phyloP scores from a whole-genome alignment of 2,113 vertebrate genomes.

The Pygoscelis adeliae region DNA sequence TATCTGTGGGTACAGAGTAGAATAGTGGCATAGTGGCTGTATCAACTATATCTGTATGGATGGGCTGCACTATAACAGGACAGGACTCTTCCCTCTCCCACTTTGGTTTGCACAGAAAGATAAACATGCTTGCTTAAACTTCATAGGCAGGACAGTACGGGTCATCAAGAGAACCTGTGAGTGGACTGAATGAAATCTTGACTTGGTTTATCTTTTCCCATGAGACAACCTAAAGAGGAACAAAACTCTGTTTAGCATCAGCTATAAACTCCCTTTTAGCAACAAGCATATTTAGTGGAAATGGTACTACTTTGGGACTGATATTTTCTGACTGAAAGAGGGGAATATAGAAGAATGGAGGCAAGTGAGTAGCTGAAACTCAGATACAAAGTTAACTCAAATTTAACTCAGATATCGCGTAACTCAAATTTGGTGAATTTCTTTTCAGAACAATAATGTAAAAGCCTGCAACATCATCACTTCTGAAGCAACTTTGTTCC shows the following conservation, averaged over 20 bases:
- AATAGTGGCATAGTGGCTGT: not conserved
- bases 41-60: not conserved
- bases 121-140: not conserved
- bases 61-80: accelerated
- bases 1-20: not conserved
- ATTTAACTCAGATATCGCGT: not conserved
- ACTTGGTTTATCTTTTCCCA: not conserved
- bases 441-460: not conserved
- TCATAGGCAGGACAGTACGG: not conserved
- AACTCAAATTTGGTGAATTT: not conserved
- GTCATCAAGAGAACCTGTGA: not conserved
- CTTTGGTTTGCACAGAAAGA: not conserved
- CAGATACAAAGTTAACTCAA: not conserved
- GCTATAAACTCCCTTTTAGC: not conserved
- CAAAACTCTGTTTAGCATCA: not conserved
- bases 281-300: not conserved
- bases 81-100: not conserved
- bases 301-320: not conserved
- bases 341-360: not conserved
- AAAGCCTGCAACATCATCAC: not conserved
- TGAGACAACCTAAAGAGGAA: not conserved
- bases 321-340: not conserved
- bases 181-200: not conserved
- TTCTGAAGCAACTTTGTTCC: not conserved
- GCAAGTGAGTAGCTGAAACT: not conserved